Evolutionary conservation across 2,888 invertebrate species (phyloP), one percentile per base, ranked within the genome.

Genomic region (Tiphia femorata): DNA sequence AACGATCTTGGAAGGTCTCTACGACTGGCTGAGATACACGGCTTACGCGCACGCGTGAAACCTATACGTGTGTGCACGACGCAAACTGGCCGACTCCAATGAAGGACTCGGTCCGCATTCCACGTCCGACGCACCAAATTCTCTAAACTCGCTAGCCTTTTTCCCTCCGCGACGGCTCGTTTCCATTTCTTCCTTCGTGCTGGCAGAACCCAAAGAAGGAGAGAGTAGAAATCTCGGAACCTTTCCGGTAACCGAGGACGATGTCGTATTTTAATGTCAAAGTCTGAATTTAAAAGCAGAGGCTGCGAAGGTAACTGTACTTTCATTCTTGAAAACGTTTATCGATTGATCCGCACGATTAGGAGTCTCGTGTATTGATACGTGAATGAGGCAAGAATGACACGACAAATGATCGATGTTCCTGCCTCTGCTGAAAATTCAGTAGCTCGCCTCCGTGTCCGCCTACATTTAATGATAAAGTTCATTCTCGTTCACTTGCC

Each of bases 81-180:
- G 64, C 60, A 68, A 76, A 79, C 78, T 75, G 78, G 77, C 78
- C 73, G 70, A 73, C 64, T 73, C 77, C 75, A 81, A 82, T 77
- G 72, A 74, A 73, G 74, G 67, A 69, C 75, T 76, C 72, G 75
- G 73, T 74, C 77, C 77, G 76, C 79, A 80, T 82, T 81, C 81
- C 82, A 71, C 54, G 58, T 76, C 69, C 74, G 64, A 69, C 70
- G 76, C 72, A 75, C 72, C 71, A 70, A 79, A 77, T 74, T n/a
- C n/a, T 75, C 67, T 68, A 74, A 73, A 73, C 68, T 68, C 42
- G 64, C 58, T 44, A 12, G 37, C 30, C 5, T 8, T 20, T 29
- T 16, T 52, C 30, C 46, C 25, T 6, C 14, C 29, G 1, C 25
- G 27, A 16, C 48, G 10, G 5, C n/a, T 1, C 30, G 30, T 37